Evolutionary conservation across 2,888 invertebrate genomes (phyloP), one percentile per base, ranked within the genome.

Genomic region (Acanthosoma haemorrhoidale): DNA sequence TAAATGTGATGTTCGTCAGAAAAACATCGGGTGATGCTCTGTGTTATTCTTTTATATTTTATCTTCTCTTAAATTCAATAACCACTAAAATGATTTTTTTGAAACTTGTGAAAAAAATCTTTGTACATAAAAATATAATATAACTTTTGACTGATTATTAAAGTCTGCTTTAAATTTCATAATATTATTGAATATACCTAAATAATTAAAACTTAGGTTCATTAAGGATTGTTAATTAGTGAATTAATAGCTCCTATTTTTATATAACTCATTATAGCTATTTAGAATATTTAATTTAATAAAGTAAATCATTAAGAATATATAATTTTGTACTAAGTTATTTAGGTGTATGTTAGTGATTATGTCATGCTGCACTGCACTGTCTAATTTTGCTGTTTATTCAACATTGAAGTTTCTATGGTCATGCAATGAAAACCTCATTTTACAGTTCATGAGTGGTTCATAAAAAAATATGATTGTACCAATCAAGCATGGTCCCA

Each of bases 121-220:
- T 25, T 51, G 51, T 51, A 13, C 29, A 51, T n/a, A 51, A 25
- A 51, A 51, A 51, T 25, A 51, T 51, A n/a, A n/a, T 51, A 38
- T 61, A 61, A 36, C 32, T 36, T 61, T 21, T 36, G 61, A 61
- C 61, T 61, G 61, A 61, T 61, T 32, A 18, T 36, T 21, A 32
- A 36, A 61, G 61, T 61, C 61, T 61, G 61, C 61, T 61, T 61
- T 61, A 51, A 4, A 51, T 25, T 51, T 51, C 25, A 51, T 51
- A 51, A 25, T n/a, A 51, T 51, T 51, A 25, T 51, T 51, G n/a
- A n/a, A n/a, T n/a, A 51, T 13, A 51, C 51, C 51, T 51, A 51
- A 51, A 51, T n/a, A n/a, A n/a, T 51, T 25, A 25, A 36, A 34
- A 18, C 9, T 61, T 61, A 61, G 36, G 32, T 36, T 21, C 36